Evolutionary conservation across 2,888 invertebrate species (phyloP), one percentile per base, ranked within the genome.

Genomic region (Ochropacha duplaris): DNA sequence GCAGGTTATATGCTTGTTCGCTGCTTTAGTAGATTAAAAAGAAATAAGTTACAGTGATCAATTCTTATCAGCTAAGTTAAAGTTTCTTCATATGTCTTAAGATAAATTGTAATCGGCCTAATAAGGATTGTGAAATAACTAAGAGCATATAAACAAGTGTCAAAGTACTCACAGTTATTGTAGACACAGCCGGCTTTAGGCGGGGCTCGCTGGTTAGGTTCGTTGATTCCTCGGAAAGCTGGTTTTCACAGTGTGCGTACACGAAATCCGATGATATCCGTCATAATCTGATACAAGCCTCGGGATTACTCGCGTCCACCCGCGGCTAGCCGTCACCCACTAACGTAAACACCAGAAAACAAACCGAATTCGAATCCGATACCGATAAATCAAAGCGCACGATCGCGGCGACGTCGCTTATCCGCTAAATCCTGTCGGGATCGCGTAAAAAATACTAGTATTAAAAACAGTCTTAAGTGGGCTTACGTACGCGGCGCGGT

Each of bases 401-500:
- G 90, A 89, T 88, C 87, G 87, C 90, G 86, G 85, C 89, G 88
- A 84, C 87, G 88, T 86, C 86, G 87, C 84, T 89, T 86, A 91
- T 90, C 92, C 92, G 91, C 85, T 91, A 93, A 93, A 92, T 91
- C 93, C 92, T 89, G 89, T 84, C 87, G 88, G 91, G 90, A 91
- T 92, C 91, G 91, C 92, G 92, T 93, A 93, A 93, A 93, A 93
- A 93, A 93, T 93, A 94, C 94, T 94, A 94, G 95, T 95, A 95
- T 95, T 95, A 94, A 94, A 95, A 95, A 94, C 91, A 92, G 94
- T 94, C 94, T 95, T 95, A 95, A 94, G 92, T 92, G 94, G 94
- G 94, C 94, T 95, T 95, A 94, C 93, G 90, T 86, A 88, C 93
- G 94, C 92, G 91, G 90, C 93, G 92, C 92, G 94, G 91, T 92